A percentile compares a stretch with the other conserved stretches of the same genome.
phyloP scores from a whole-genome alignment of 2,113 vertebrate species.

The Echinops telfairi region DNA sequence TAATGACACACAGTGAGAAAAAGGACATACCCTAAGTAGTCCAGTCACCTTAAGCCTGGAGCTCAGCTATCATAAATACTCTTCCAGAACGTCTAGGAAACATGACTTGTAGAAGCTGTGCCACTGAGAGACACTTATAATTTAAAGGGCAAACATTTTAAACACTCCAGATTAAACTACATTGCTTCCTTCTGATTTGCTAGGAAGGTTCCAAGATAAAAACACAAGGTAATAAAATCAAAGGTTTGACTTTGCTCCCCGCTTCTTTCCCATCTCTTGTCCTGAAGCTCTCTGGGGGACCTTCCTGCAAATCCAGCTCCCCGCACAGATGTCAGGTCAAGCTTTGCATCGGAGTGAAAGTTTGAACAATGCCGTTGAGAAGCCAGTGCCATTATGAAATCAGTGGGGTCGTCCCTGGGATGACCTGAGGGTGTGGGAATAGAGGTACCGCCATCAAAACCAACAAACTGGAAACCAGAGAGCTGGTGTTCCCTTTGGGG shows the following conservation, averaged over 20 bases:
- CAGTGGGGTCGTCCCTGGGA: neutral
- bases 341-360: constrained; percentile 28
- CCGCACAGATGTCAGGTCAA: neutral
- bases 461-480: constrained; percentile 11
- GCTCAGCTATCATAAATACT: neutral
- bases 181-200: constrained; percentile 71
- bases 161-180: constrained; percentile 60
- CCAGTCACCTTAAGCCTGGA: neutral
- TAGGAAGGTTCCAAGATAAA: constrained; percentile 8
- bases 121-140: constrained; percentile 67
- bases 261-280: neutral
- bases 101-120: constrained; percentile 69
- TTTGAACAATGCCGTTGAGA: constrained; percentile 36
- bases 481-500: constrained; percentile 36
- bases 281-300: neutral
- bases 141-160: constrained; percentile 63
- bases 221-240: constrained; percentile 6
- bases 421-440: neutral
- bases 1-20: neutral
- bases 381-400: constrained; percentile 55
- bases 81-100: constrained; percentile 56
- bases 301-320: neutral
- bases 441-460: neutral
- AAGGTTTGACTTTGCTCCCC: neutral
- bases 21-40: neutral